Evolutionary conservation across 2,888 invertebrate species (phyloP).

Genomic region (Osmoderma eremita): DNA sequence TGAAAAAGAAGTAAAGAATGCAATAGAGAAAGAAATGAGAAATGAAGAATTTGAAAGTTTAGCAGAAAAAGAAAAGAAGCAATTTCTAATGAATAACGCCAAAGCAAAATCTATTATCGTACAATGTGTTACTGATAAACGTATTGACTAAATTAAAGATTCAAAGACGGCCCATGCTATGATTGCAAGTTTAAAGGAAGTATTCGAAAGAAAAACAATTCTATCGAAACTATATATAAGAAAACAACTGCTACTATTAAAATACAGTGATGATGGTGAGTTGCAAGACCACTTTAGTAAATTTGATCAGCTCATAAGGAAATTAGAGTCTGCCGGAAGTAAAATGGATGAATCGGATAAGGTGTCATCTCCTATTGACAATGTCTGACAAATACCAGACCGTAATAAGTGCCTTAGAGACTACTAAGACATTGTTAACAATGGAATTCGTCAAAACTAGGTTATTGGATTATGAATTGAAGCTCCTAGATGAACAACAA

Average conservation of each 20-base stretch:
- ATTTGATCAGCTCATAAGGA: slow-evolving; percentile 49
- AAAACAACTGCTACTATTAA: slow-evolving; percentile 47
- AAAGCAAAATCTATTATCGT: slow-evolving; percentile 47
- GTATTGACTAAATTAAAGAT: slow-evolving; percentile 48
- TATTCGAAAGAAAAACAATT: slow-evolving; percentile 49
- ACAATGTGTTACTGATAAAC: slow-evolving; percentile 48
- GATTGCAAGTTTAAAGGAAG: slow-evolving; percentile 47
- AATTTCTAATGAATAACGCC: slow-evolving; percentile 43
- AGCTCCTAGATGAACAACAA: slow-evolving; percentile 40
- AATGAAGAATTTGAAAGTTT: slow-evolving; percentile 3
- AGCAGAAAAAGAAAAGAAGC: slow-evolving; percentile 23
- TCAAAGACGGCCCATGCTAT: slow-evolving; percentile 46
- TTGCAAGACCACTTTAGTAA: slow-evolving; percentile 49
- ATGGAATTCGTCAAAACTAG: slow-evolving; percentile 50
- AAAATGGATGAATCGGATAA: slow-evolving; percentile 50
- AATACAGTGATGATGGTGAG: slow-evolving; percentile 43
- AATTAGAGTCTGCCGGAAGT: slow-evolving; percentile 46
- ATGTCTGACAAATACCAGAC: slow-evolving; percentile 46
- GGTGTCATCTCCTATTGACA: slow-evolving; percentile 48
- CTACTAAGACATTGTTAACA: slow-evolving; percentile 44
- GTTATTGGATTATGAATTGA: slow-evolving; percentile 48
- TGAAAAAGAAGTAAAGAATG: neutral
- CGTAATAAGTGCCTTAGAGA: slow-evolving; percentile 51
- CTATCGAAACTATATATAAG: slow-evolving; percentile 47
- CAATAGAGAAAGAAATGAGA: slow-evolving; percentile 2